phyloP scores from a whole-genome alignment of 2,888 invertebrate genomes.

The Ichneumoninae sp. region DNA sequence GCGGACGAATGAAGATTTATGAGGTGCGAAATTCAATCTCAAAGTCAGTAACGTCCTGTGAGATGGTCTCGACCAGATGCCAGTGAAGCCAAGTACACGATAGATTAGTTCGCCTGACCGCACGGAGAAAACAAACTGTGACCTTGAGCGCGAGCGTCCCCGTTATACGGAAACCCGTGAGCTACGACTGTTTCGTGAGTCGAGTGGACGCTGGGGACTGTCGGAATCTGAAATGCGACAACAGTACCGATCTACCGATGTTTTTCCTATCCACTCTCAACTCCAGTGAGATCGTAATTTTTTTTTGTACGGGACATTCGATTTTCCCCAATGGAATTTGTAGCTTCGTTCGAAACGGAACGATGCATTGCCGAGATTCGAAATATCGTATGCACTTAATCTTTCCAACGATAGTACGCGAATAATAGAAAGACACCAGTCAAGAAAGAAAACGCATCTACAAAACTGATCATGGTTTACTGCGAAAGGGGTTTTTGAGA shows the following conservation, averaged over 20 bases:
- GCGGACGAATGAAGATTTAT: neutral
- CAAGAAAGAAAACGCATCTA: too few species aligned
- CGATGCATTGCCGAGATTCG: neutral
- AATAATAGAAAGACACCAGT: neutral
- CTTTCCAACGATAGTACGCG: neutral
- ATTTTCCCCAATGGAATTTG: constrained; percentile 59
- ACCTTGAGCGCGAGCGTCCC: constrained; percentile 28
- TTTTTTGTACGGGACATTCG: constrained; percentile 10
- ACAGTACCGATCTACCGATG: constrained; percentile 13
- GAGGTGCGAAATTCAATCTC: constrained; percentile 28
- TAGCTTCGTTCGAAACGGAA: constrained; percentile 33
- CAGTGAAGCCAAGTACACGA: constrained; percentile 27
- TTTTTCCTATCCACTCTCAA: neutral
- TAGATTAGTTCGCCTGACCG: constrained; percentile 49
- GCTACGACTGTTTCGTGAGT: neutral
- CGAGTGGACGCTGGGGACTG: constrained; percentile 28
- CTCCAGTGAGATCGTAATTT: constrained; percentile 7
- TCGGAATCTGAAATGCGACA: constrained; percentile 56
- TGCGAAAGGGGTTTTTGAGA: too few species aligned
- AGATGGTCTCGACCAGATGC: neutral
- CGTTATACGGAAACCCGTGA: constrained; percentile 45
- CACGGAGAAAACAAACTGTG: constrained; percentile 58
- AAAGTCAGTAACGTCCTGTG: constrained; percentile 26
- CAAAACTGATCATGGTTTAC: too few species aligned
- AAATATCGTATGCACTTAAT: neutral